Conservation (phyloP, 2,797 vertebrate species). For the Acipenser transmontanus region DNA sequence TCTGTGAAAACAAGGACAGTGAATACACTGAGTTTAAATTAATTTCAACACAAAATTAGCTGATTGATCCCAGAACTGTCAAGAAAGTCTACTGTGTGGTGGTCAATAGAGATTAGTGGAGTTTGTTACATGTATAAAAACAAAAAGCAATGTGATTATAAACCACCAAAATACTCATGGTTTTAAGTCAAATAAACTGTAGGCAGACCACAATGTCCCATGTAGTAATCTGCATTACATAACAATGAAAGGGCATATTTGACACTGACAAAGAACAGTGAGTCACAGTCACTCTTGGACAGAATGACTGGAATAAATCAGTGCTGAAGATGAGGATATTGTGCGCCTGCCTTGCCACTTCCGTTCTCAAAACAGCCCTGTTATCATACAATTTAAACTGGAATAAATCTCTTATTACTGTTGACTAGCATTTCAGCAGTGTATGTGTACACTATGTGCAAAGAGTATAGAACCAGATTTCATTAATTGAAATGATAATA, state of each 20-base stretch:
- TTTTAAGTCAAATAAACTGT: slow-evolving; percentile 19
- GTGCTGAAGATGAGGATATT: not conserved
- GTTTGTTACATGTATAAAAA: no score
- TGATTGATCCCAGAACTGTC: no score
- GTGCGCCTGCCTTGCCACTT: not conserved
- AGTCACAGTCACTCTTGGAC: slow-evolving; percentile 11
- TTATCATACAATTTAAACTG: no score
- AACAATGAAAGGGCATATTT: slow-evolving; percentile 25
- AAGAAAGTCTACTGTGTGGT: no score
- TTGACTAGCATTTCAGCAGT: no score
- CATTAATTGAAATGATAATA: no score
- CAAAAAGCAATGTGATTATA: no score
- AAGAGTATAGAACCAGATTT: no score
- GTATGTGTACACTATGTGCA: no score
- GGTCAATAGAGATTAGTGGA: no score
- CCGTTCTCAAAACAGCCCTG: not conserved
- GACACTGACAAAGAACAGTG: slow-evolving; percentile 4
- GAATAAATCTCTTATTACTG: no score
- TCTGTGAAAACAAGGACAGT: slow-evolving; percentile 51
- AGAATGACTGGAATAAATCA: slow-evolving; percentile 7
- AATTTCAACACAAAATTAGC: no score
- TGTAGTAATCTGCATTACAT: fast-evolving
- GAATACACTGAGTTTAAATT: not conserved
- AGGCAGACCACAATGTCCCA: slow-evolving; percentile 2
- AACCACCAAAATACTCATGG: slow-evolving; percentile 9